phyloP scores from a whole-genome alignment of 2,113 vertebrate genomes.

The Sardina pilchardus region DNA sequence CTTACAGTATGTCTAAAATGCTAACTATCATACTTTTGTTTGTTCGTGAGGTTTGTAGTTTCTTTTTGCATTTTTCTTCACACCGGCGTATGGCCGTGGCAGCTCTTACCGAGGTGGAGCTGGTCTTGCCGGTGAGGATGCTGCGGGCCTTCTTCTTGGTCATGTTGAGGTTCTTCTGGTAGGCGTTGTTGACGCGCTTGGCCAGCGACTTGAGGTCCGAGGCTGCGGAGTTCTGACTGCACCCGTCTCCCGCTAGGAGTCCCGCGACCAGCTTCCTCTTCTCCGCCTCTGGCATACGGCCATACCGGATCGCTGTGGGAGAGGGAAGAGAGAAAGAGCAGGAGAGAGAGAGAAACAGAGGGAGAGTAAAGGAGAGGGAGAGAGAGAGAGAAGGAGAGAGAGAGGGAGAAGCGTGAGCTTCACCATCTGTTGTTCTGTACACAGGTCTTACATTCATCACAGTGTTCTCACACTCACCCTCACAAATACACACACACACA shows the following conservation, averaged over 20 bases:
- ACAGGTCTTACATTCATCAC: not conserved
- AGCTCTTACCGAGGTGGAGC: conserved; percentile 81
- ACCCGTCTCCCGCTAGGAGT: conserved; percentile 77
- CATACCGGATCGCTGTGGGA: conserved; percentile 87
- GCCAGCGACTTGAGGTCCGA: conserved; percentile 91
- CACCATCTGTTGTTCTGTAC: not conserved
- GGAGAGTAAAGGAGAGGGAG: not conserved
- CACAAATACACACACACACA: not conserved
- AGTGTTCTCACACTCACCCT: not conserved
- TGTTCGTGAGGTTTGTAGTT: not conserved
- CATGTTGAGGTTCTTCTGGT: conserved; percentile 96
- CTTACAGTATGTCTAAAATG: not conserved
- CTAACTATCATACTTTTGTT: not conserved
- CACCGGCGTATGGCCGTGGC: not conserved
- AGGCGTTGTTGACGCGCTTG: conserved; percentile 92
- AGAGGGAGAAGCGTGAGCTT: not conserved
- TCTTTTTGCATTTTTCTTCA: not conserved
- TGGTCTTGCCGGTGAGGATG: conserved; percentile 93
- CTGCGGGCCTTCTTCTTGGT: conserved; percentile 96
- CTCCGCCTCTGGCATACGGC: conserved; percentile 96
- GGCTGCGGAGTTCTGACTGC: conserved; percentile 78
- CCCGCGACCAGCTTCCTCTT: conserved; percentile 93
- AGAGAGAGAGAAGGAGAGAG: not conserved
- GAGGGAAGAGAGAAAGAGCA: not conserved
- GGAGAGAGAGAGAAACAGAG: not conserved